These are phyloP conservation scores for Simalia tracyae DNA, from an alignment of 2,797 vertebrate genomes.

Conservation along the genomic window DNA sequence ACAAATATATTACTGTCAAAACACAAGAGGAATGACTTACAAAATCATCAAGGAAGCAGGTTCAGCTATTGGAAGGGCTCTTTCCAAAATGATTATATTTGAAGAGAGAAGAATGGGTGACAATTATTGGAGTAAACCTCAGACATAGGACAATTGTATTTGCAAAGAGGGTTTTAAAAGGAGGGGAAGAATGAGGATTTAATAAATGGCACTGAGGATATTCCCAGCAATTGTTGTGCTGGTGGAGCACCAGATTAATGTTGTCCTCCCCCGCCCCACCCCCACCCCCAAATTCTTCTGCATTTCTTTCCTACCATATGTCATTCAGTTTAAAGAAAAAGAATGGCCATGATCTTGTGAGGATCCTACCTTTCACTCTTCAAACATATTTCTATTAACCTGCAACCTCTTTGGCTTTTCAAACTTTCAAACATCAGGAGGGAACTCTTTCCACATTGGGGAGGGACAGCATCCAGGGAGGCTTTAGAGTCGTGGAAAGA, in stretches of 20 bases:
- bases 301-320: no score
- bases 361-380: no score
- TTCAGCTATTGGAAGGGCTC: not conserved
- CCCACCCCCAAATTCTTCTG: not conserved
- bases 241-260: not conserved
- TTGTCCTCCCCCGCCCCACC: not conserved
- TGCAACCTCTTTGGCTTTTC: no score
- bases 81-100: not conserved
- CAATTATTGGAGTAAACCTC: not conserved
- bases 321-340: no score
- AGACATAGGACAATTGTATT: not conserved
- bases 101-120: not conserved
- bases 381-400: no score
- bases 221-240: not conserved
- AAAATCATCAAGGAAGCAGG: not conserved
- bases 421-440: no score
- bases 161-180: not conserved
- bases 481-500: no score
- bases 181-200: not conserved
- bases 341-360: no score
- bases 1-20: conserved; percentile 4
- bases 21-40: not conserved
- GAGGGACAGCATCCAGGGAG: no score
- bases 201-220: not conserved
- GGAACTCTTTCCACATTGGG: no score